These are phyloP conservation scores for Ictalurus punctatus DNA, from an alignment of 2,113 vertebrate genomes.

Conservation along the genomic window DNA sequence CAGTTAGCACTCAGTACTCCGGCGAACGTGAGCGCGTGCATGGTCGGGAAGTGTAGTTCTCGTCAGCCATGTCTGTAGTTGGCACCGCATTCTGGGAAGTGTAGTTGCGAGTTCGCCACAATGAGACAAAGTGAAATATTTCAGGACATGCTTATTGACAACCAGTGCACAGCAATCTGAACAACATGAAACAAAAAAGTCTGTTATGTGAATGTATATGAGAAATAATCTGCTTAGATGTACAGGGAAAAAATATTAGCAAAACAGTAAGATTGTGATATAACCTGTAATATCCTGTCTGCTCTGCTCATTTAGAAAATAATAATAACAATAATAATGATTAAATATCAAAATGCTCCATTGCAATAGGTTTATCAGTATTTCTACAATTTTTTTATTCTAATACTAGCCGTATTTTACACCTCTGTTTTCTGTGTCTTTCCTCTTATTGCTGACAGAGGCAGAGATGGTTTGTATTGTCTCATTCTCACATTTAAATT, in stretches of 20 bases:
- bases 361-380: not conserved
- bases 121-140: no score
- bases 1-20: no score
- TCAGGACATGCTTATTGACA: not conserved
- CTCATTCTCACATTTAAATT: conserved; percentile 23
- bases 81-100: no score
- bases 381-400: not conserved
- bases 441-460: conserved; percentile 78
- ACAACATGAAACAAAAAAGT: not conserved
- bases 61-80: no score
- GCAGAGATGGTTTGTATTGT: conserved; percentile 96
- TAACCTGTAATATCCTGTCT: not conserved
- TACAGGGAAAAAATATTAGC: not conserved
- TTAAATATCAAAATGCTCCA: not conserved
- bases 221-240: not conserved
- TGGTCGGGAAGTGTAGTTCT: no score
- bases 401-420: conserved; percentile 27
- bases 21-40: no score
- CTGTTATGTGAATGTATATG: not conserved
- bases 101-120: no score
- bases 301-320: not conserved
- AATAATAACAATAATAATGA: no score
- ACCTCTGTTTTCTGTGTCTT: conserved; percentile 67
- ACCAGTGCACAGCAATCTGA: not conserved
- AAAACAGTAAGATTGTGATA: not conserved